Evolutionary conservation across 1,140 invertebrate species (phyloP).

Genomic region (Drosophila rhopaloa): DNA sequence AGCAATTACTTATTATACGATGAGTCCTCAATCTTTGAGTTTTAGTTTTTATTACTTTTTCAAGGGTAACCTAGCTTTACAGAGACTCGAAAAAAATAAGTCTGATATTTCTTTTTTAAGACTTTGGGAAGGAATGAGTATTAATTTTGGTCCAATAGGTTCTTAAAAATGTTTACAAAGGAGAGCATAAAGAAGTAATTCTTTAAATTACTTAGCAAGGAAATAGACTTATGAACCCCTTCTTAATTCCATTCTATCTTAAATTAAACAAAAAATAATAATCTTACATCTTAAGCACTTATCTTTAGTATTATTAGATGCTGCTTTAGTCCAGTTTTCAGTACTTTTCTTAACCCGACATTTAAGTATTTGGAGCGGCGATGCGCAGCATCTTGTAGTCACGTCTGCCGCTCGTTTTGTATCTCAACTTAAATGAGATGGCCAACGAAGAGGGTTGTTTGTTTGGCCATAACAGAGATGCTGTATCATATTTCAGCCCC

Average conservation of each 20-base stretch:
- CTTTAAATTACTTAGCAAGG: too few species aligned
- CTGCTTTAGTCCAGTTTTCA: conserved; percentile 4
- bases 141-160: too few species aligned
- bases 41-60: neutral
- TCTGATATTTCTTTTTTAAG: too few species aligned
- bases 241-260: too few species aligned
- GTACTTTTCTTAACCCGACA: neutral
- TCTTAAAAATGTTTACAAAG: too few species aligned
- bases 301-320: too few species aligned
- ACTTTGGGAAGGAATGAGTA: too few species aligned
- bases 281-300: neutral
- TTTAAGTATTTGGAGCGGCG: neutral
- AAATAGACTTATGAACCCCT: too few species aligned
- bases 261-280: too few species aligned
- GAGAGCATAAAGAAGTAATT: too few species aligned
- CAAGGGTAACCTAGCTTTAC: too few species aligned
- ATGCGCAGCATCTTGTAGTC: conserved; percentile 26
- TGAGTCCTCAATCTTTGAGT: neutral
- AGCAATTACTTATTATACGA: conserved; percentile 22
- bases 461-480: conserved; percentile 45
- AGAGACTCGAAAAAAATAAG: too few species aligned
- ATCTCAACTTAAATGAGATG: conserved; percentile 36
- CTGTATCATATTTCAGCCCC: conserved; percentile 71
- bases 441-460: conserved; percentile 44
- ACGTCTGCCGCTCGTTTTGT: conserved; percentile 36